Evolutionary conservation across 2,113 vertebrate genomes (phyloP), one percentile per base, ranked within the genome.

Genomic region (Phyllostomus hastatus): DNA sequence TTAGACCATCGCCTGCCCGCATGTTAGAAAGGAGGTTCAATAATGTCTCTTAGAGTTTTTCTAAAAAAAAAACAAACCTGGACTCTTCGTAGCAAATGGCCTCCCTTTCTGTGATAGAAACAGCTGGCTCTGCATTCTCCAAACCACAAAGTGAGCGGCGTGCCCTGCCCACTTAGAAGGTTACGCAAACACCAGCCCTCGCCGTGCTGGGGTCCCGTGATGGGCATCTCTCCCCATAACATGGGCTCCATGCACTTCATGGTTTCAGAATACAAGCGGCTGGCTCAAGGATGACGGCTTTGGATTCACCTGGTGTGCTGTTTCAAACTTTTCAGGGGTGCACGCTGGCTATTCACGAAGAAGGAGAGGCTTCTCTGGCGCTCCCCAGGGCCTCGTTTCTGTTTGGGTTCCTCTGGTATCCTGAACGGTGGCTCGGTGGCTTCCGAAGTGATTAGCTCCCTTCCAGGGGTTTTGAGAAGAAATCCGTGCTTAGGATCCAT

Each of bases 1-100:
- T 96, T 76, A 94, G 66, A 89, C 66, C 69, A 81, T 93, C 87
- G 90, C 90, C 89, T 93, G 95, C 64, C 59, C 76, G 33, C 80
- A 38, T 70, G 48, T 76, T 80, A 35, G 22, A n/a, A 94, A 17
- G 26, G 19, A 92, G 73, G 79, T 35, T 50, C 10, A 0, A 52
- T 41, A 31, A 59, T 35, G 57, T 24, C 41, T 94, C 69, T 70
- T 28, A 11, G 52, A 87, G 61, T 64, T 38, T 95, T 95, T 91
- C 66, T n/a, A 73, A 72, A 33, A 57, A 41, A 75, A 61, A 43
- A 64, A 46, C n/a, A 61, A 75, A 4, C 33, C 33, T 22, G n/a
- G 22, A 38, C 61, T n/a, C 43, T 79, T 28, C 11, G 8, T 10
- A 17, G 38, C 43, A 57, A 95, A 92, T 0, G 2, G n/a, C 31